These are phyloP conservation scores for Zosterops hypoxanthus DNA, from an alignment of 2,113 vertebrate species.

Conservation along the genomic window DNA sequence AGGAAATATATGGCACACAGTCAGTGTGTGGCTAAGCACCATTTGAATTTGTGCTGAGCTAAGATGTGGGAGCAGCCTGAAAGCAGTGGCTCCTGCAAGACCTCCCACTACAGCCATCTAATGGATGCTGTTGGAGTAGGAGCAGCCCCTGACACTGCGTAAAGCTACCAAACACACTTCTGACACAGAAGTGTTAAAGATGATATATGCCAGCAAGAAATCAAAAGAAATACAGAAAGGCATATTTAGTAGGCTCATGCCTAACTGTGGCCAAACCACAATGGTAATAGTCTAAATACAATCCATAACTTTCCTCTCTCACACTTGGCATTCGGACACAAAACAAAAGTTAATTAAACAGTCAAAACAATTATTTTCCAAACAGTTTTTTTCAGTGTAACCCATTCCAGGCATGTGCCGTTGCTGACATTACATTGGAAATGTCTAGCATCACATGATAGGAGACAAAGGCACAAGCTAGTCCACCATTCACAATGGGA, in stretches of 20 bases:
- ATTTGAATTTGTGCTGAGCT: background rate
- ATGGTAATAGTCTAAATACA: background rate
- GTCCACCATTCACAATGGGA: background rate
- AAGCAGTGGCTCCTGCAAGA: fast-evolving
- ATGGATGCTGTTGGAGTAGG: background rate
- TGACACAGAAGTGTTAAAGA: background rate
- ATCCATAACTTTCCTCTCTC: background rate
- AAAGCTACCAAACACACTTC: fast-evolving
- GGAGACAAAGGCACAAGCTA: background rate
- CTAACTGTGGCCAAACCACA: background rate
- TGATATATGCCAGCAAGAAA: background rate
- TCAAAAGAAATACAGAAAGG: background rate
- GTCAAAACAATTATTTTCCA: background rate
- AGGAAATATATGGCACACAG: conserved; percentile 6
- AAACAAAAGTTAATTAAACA: background rate
- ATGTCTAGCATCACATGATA: background rate
- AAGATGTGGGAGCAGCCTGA: background rate
- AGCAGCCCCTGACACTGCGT: fast-evolving
- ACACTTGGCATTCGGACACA: background rate
- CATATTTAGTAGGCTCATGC: background rate
- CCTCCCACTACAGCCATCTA: background rate
- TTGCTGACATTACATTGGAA: background rate
- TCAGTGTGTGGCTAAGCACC: background rate
- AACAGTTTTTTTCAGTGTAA: background rate
- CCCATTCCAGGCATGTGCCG: background rate